Evolutionary conservation across 2,113 vertebrate species (phyloP).

Genomic region (Neolamprologus sp.): DNA sequence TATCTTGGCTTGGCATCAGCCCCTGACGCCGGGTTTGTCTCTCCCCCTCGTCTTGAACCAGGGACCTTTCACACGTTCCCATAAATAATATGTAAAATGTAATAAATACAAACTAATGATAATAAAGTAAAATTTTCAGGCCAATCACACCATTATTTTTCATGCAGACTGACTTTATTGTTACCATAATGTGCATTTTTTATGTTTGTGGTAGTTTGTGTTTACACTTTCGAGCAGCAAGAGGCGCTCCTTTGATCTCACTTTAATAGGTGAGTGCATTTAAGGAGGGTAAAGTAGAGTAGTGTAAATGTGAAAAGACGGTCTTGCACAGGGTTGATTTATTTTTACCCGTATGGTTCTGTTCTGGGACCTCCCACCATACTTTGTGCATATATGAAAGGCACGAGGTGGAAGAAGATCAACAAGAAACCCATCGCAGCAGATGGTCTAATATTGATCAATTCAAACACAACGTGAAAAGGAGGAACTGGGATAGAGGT

Average conservation of each 20-base stretch:
- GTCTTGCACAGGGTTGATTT: neutral
- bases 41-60: neutral
- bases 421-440: neutral
- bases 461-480: neutral
- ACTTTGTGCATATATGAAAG: neutral
- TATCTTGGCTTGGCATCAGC: neutral
- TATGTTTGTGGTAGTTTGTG: neutral
- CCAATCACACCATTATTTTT: neutral
- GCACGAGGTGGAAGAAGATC: neutral
- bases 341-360: neutral
- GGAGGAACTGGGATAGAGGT: neutral
- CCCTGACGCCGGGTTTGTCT: rapidly evolving
- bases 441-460: neutral
- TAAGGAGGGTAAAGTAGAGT: neutral
- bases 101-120: neutral
- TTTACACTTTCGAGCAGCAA: neutral
- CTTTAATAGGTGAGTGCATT: neutral
- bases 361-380: neutral
- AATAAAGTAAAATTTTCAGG: neutral
- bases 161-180: neutral
- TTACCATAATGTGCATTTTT: neutral
- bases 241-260: neutral
- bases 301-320: neutral
- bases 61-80: neutral
- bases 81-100: neutral